Conservation (phyloP, 2,797 vertebrate genomes). For the Psittacula echo region DNA sequence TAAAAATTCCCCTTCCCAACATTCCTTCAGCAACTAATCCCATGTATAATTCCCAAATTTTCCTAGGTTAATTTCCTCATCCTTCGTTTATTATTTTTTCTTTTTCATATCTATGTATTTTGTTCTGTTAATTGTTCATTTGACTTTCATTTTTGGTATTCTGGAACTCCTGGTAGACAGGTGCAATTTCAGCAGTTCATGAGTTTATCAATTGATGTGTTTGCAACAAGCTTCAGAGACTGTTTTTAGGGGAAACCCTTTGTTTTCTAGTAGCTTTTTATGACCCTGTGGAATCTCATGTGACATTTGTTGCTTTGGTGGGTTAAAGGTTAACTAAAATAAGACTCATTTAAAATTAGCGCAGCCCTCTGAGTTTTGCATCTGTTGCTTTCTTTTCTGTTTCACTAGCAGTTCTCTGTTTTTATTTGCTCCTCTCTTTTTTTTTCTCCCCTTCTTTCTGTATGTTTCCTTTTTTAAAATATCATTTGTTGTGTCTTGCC, state of each 20-base stretch:
- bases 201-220: constrained; percentile 16
- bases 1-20: constrained; percentile 41
- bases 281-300: constrained; percentile 14
- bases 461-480: constrained; percentile 49
- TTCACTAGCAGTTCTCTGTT: constrained; percentile 58
- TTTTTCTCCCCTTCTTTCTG: not conserved
- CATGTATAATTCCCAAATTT: constrained; percentile 46
- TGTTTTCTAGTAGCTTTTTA: constrained; percentile 41
- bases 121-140: constrained; percentile 1
- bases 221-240: constrained; percentile 3
- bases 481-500: constrained; percentile 40
- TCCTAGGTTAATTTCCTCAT: constrained; percentile 43
- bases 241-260: constrained; percentile 29
- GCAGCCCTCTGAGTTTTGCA: constrained; percentile 55
- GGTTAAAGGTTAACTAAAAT: constrained; percentile 60
- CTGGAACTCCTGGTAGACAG: constrained; percentile 33
- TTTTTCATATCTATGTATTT: not conserved
- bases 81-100: not conserved
- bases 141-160: not conserved
- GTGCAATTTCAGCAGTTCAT: constrained; percentile 27
- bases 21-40: constrained; percentile 64
- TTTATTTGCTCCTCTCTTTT: constrained; percentile 49
- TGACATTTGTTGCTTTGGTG: constrained; percentile 63
- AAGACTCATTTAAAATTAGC: constrained; percentile 31
- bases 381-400: constrained; percentile 59